phyloP scores from a whole-genome alignment of 2,113 vertebrate species.

The Empidonax alnorum region DNA sequence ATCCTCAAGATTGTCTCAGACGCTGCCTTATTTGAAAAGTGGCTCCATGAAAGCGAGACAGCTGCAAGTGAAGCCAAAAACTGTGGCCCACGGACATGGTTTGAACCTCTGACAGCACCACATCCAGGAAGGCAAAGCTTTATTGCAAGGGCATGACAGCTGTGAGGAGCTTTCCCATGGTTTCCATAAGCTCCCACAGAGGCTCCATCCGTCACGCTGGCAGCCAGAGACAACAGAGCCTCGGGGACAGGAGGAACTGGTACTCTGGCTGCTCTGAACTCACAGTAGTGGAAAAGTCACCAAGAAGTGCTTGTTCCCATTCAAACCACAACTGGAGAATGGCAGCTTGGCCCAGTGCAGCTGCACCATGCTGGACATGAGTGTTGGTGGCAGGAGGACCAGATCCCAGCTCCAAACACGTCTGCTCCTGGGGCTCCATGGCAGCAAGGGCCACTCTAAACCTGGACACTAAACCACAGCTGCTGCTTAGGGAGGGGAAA shows the following conservation, averaged over 20 bases:
- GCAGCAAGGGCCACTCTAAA: not conserved
- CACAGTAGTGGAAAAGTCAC: not conserved
- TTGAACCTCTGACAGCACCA: not conserved
- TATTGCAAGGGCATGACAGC: not conserved
- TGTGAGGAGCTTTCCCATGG: not conserved
- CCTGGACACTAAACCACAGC: not conserved
- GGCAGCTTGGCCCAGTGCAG: not conserved
- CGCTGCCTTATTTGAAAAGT: not conserved
- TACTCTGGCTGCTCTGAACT: not conserved
- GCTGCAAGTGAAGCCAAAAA: not conserved
- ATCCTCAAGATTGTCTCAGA: not conserved
- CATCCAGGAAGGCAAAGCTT: not conserved
- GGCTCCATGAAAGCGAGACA: not conserved
- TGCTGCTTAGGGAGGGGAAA: not conserved
- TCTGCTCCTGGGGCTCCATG: not conserved
- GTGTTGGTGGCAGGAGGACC: not conserved
- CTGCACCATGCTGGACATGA: rapidly evolving
- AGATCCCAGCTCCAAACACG: not conserved
- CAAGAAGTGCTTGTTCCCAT: not conserved
- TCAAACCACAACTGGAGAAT: not conserved
- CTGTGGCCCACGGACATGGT: not conserved
- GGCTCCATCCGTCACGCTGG: not conserved
- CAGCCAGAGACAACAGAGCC: not conserved
- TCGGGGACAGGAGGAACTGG: not conserved
- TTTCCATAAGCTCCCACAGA: not conserved